A percentile compares a stretch with the other conserved stretches of the same genome.
Evolutionary conservation across 2,113 vertebrate genomes (phyloP).

Genomic region (Fregetta grallaria): DNA sequence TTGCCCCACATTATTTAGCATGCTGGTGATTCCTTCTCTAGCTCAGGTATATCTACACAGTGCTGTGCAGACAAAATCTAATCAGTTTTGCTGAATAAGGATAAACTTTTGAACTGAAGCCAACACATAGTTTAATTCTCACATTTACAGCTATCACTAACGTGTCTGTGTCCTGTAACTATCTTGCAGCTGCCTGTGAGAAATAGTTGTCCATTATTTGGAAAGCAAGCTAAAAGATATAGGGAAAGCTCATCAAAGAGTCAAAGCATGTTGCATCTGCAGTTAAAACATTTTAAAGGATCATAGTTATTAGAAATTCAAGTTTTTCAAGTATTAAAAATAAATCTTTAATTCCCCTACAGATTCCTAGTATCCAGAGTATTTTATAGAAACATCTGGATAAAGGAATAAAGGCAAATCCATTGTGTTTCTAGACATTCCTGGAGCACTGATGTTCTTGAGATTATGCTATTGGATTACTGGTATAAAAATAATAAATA

Average conservation of each 20-base stretch:
- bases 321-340: conserved; percentile 77
- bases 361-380: conserved; percentile 68
- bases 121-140: not conserved
- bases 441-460: conserved; percentile 73
- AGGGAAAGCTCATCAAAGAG: conserved; percentile 36
- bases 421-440: conserved; percentile 72
- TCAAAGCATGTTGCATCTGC: conserved; percentile 43
- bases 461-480: conserved; percentile 81
- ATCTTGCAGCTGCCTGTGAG: not conserved
- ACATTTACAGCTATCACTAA: not conserved
- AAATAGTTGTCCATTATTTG: not conserved
- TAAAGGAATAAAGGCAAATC: conserved; percentile 76
- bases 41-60: not conserved
- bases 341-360: conserved; percentile 76
- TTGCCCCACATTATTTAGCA: not conserved
- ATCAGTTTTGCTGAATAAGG: conserved; percentile 22
- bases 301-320: conserved; percentile 72
- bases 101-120: not conserved
- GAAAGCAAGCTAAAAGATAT: not conserved
- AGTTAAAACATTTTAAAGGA: conserved; percentile 70
- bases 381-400: conserved; percentile 78
- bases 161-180: not conserved
- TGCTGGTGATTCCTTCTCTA: not conserved
- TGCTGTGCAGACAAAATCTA: not conserved
- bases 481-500: conserved; percentile 80